Evolutionary conservation across 2,888 invertebrate species (phyloP).

Genomic region (Drosophila bunnanda): DNA sequence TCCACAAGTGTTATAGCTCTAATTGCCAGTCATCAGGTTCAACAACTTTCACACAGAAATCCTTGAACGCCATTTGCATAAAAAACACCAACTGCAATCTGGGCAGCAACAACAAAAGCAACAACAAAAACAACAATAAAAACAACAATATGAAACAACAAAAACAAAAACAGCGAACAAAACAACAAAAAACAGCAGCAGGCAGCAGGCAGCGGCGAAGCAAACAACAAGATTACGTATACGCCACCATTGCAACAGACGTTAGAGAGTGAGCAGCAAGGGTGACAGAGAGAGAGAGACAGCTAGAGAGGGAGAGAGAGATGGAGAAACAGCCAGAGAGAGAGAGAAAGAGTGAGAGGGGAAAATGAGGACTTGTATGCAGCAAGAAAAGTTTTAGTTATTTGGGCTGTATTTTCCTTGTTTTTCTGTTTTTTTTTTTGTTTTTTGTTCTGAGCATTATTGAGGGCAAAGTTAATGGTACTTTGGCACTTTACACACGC

Average conservation of each 20-base stretch:
- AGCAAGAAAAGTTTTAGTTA: constrained; percentile 24
- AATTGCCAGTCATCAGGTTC: constrained; percentile 80
- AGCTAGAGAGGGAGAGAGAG: constrained; percentile 7
- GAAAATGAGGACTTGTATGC: constrained; percentile 14
- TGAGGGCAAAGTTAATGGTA: constrained; percentile 42
- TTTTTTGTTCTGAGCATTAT: constrained; percentile 13
- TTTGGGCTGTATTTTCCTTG: constrained; percentile 7
- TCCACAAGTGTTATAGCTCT: constrained; percentile 59
- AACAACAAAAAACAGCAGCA: constrained; percentile 9
- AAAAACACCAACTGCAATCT: constrained; percentile 53
- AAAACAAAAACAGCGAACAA: constrained; percentile 1
- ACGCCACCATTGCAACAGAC: constrained; percentile 64
- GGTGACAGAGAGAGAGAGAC: constrained; percentile 4
- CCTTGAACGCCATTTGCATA: constrained; percentile 83
- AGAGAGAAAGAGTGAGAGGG: constrained; percentile 9
- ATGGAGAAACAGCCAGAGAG: neutral
- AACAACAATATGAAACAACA: no score
- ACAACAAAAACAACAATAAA: constrained; percentile 25
- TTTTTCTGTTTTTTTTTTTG: neutral
- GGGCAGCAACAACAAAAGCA: constrained; percentile 38
- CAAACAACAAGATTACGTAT: constrained; percentile 72
- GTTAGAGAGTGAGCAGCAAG: constrained; percentile 12
- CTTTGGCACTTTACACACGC: neutral
- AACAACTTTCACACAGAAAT: constrained; percentile 83
- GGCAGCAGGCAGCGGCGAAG: constrained; percentile 17